phyloP scores from a whole-genome alignment of 2,797 vertebrate species.

The Galagoides demidoff region DNA sequence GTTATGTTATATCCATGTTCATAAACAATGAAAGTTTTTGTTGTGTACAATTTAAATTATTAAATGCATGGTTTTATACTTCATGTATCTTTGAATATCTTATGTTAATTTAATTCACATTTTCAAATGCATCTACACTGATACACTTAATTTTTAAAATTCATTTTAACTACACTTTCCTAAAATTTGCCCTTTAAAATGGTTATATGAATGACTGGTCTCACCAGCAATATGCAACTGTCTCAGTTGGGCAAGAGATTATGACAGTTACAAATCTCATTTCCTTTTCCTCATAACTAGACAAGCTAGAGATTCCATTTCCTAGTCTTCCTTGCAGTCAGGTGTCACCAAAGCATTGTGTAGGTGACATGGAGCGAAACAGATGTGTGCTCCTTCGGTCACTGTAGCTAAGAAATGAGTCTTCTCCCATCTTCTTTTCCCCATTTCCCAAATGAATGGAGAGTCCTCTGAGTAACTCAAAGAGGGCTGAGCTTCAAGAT shows the following conservation, averaged over 20 bases:
- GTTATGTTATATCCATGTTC: neutral
- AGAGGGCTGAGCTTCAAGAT: neutral
- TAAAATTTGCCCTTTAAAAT: neutral
- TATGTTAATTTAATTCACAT: neutral
- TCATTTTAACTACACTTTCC: neutral
- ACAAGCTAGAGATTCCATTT: neutral
- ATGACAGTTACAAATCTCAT: neutral
- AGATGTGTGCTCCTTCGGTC: neutral
- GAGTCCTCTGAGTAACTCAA: neutral
- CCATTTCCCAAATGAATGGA: neutral
- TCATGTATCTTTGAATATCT: neutral
- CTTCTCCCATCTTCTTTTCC: neutral
- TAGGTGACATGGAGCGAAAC: neutral
- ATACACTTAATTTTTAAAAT: constrained; percentile 1
- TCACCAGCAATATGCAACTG: neutral
- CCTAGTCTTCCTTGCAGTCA: neutral
- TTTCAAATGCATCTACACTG: neutral
- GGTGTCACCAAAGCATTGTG: neutral
- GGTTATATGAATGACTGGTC: neutral
- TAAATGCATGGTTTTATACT: neutral
- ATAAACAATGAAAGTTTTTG: neutral
- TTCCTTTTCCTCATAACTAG: neutral
- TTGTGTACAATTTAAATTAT: neutral
- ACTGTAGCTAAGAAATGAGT: neutral
- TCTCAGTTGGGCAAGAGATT: neutral